These are phyloP conservation scores for Syrrhaptes paradoxus DNA, from an alignment of 2,113 vertebrate genomes.

Conservation along the genomic window DNA sequence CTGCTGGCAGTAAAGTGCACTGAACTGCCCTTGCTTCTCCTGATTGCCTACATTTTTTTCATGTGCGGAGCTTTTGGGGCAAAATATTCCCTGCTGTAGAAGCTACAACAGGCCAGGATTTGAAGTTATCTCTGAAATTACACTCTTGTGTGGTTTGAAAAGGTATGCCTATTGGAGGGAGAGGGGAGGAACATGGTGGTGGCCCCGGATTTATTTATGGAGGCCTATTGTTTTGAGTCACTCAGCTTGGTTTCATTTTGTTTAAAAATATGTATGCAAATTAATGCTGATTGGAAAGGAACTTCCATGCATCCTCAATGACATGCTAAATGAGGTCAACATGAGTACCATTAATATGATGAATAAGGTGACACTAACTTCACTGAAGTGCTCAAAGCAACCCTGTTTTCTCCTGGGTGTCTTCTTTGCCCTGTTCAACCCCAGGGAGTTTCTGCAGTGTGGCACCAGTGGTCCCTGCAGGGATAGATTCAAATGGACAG, in stretches of 20 bases:
- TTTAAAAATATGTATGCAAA: slow-evolving; percentile 16
- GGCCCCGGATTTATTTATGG: not conserved
- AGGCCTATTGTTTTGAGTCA: not conserved
- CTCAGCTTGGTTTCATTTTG: not conserved
- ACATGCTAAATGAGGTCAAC: not conserved
- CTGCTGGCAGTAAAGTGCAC: not conserved
- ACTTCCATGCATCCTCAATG: not conserved
- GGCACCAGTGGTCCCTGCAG: not conserved
- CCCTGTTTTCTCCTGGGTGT: not conserved
- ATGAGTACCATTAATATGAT: not conserved
- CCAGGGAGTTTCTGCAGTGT: not conserved
- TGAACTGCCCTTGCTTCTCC: not conserved
- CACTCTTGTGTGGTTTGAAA: not conserved
- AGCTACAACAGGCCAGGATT: not conserved
- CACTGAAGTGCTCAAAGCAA: not conserved
- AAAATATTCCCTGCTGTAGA: not conserved
- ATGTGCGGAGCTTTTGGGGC: not conserved
- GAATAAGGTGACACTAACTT: not conserved
- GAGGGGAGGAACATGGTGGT: not conserved
- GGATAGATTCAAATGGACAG: not conserved
- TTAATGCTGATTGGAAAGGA: not conserved
- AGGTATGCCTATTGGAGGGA: not conserved
- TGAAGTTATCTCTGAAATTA: not conserved
- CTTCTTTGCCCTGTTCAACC: not conserved
- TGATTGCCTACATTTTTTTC: not conserved